Evolutionary conservation across 2,797 vertebrate species (phyloP).

Genomic region (Oreochromis mossambicus): DNA sequence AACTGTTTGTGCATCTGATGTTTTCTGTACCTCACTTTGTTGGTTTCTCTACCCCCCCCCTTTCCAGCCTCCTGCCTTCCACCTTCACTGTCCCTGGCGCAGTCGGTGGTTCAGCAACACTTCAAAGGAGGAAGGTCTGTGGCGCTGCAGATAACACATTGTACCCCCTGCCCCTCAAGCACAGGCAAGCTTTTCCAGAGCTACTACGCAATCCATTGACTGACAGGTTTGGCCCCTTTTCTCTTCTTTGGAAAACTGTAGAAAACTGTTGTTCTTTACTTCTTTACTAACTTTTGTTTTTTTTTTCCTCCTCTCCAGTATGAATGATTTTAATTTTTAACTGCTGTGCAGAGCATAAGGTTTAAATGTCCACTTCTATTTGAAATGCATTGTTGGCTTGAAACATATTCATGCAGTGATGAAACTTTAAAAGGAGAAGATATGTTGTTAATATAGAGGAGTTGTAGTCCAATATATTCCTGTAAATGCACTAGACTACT

Average conservation of each 20-base stretch:
- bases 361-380: not conserved
- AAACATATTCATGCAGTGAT: not conserved
- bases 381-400: not conserved
- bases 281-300: not conserved
- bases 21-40: slow-evolving; percentile 24
- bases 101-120: slow-evolving; percentile 55
- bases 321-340: not conserved
- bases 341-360: not conserved
- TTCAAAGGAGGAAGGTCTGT: slow-evolving; percentile 69
- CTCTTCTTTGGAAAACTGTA: not conserved
- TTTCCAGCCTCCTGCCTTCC: slow-evolving; percentile 32
- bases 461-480: not conserved
- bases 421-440: not conserved
- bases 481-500: not conserved
- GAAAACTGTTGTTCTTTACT: not conserved
- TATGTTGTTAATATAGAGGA: not conserved
- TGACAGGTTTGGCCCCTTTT: slow-evolving; percentile 37
- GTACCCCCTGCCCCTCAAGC: slow-evolving; percentile 31
- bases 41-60: slow-evolving; percentile 5
- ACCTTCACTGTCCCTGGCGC: slow-evolving; percentile 36
- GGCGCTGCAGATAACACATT: slow-evolving; percentile 64
- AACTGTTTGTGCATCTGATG: not conserved
- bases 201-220: slow-evolving; percentile 1
- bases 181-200: slow-evolving; percentile 40
- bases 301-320: not conserved